phyloP scores from a whole-genome alignment of 2,888 invertebrate genomes.

The Cerceris rybyensis region DNA sequence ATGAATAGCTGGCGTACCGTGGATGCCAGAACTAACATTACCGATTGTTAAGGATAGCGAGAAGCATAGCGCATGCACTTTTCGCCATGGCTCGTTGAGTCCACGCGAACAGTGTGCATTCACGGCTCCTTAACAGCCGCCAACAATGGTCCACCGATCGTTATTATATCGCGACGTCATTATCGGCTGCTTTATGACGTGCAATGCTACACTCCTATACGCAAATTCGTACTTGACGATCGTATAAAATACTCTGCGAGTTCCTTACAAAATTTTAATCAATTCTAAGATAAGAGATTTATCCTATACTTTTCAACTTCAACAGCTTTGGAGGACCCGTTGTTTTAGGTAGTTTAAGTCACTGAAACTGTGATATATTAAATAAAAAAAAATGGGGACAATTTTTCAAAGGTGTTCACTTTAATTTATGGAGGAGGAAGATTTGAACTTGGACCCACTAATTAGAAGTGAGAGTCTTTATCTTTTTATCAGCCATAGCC shows the following conservation, averaged over 20 bases:
- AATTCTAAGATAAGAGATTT: too few species aligned
- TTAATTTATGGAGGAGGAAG: too few species aligned
- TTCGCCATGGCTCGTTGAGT: constrained; percentile 75
- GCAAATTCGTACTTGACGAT: constrained; percentile 2
- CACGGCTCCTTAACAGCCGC: constrained; percentile 70
- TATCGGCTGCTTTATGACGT: constrained; percentile 55
- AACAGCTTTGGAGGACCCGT: too few species aligned
- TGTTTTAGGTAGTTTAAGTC: too few species aligned
- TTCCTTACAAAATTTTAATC: background rate
- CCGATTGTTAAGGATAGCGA: constrained; percentile 51
- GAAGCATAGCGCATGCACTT: constrained; percentile 63
- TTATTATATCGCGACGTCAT: constrained; percentile 62
- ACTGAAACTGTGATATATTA: too few species aligned
- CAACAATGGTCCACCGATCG: constrained; percentile 65
- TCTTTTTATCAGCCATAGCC: too few species aligned
- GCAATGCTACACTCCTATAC: constrained; percentile 27
- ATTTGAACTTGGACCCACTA: too few species aligned
- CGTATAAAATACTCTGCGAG: background rate
- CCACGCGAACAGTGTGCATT: constrained; percentile 72
- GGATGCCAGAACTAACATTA: constrained; percentile 43
- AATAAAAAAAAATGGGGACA: too few species aligned
- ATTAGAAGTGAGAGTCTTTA: too few species aligned
- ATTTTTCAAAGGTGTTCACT: too few species aligned
- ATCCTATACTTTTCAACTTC: too few species aligned
- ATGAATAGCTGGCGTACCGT: constrained; percentile 45